These are phyloP conservation scores for Syndactyla subalaris DNA, from an alignment of 2,797 vertebrate genomes.

Conservation along the genomic window DNA sequence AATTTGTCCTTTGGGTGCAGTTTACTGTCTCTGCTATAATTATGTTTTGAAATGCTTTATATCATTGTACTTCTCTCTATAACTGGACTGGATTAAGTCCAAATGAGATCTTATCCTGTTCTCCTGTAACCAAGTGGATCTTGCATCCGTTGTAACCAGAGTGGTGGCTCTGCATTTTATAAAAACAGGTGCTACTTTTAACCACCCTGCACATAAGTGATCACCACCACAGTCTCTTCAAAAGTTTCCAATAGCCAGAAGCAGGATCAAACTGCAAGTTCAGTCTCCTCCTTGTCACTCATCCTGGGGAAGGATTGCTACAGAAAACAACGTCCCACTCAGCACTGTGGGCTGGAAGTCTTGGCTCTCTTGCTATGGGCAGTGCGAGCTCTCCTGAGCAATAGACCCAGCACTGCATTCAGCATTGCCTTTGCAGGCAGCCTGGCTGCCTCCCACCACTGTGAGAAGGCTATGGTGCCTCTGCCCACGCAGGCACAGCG, in stretches of 20 bases:
- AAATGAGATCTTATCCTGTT: neutral
- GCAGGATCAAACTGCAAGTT: neutral
- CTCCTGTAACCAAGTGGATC: neutral
- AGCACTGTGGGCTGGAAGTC: neutral
- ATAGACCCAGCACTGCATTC: neutral
- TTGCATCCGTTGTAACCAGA: fast-evolving
- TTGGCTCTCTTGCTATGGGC: neutral
- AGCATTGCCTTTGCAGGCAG: neutral
- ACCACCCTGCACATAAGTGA: neutral
- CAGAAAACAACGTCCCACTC: neutral
- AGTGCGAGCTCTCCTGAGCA: fast-evolving
- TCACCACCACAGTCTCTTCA: neutral
- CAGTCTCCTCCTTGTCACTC: neutral
- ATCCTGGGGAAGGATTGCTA: neutral
- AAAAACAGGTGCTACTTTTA: neutral
- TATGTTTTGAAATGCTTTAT: neutral
- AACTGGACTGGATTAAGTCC: neutral
- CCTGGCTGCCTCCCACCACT: neutral
- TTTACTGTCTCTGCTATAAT: neutral
- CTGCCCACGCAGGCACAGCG: neutral
- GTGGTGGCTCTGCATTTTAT: neutral
- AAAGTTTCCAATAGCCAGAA: neutral
- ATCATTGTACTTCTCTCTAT: neutral
- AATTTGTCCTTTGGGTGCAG: neutral
- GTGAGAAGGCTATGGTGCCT: neutral